Conservation (phyloP, 2,113 vertebrate species). For the Rynchops niger region DNA sequence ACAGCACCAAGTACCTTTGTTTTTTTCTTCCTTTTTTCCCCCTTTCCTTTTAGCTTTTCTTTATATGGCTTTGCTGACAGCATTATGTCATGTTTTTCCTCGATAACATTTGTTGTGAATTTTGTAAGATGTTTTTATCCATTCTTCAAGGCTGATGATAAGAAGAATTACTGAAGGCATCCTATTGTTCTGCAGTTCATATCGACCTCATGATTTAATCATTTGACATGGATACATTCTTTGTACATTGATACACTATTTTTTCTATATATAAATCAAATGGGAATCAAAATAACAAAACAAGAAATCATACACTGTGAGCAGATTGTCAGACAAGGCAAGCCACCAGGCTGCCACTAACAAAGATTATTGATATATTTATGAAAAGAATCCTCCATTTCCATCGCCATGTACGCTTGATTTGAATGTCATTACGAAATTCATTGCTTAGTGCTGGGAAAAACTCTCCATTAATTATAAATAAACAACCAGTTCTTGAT, state of each 20-base stretch:
- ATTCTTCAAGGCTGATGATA: neutral
- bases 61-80: neutral
- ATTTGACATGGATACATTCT: neutral
- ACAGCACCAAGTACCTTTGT: neutral
- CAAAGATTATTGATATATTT: neutral
- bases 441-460: neutral
- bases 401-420: neutral
- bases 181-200: conserved; percentile 9
- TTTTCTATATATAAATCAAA: neutral
- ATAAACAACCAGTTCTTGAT: conserved; percentile 26
- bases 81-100: neutral
- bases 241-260: neutral
- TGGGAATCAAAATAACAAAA: neutral
- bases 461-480: neutral
- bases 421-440: conserved; percentile 12
- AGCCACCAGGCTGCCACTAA: neutral
- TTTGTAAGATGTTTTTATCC: neutral
- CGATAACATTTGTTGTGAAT: neutral
- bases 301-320: neutral
- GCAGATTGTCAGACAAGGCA: neutral
- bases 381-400: neutral
- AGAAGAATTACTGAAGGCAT: neutral
- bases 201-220: neutral
- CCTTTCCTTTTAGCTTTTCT: neutral
- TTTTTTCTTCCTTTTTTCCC: neutral